Base-by-base conservation (phyloP, 2,113 vertebrate genomes). In the Mesitornis unicolor region DNA sequence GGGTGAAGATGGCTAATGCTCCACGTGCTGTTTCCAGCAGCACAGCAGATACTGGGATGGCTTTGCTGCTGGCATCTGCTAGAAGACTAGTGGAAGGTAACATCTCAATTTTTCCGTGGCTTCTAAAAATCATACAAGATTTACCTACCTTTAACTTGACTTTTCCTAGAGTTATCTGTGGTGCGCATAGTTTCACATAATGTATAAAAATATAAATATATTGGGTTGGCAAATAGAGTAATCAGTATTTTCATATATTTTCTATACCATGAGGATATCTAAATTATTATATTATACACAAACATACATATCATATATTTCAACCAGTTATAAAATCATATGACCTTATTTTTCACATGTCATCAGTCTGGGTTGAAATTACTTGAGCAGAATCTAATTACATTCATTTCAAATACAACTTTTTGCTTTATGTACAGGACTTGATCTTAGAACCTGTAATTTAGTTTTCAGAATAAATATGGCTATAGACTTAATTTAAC, bases 41-140 rank as follows among this genome's bases (percentile, higher is more conserved):
- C 92, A 98, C 98, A 4, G 98, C 98, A 19, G 97, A 98, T 21
- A 78, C 97, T 11, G 98, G 93, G 26, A 98, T 98, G 98, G 97
- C 92, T 73, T 93, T 99, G 60, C 95, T 99, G 36, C 94, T 99
- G 78, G 97, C 98, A 6, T 98, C 98, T 6, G 98, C 98, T n/a
- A 96, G 96, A 54, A 98, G 95, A 50, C 56, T 98, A 3, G 11
- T 98, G 20, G 96, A 98, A 96, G 98, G 98, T 98, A 97, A 95
- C 18, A 35, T 38, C 82, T 51, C 33, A 18, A 5, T 88, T 84
- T 5, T 75, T 75, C 42, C 64, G 21, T 61, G 53, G 18, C 53
- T 91, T 70, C 70, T 57, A 59, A 86, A 95, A 70, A 35, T 81
- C 19, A 9, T 18, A 63, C 16, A 38, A 26, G 33, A 48, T 74